Conservation (phyloP, 1,140 invertebrate species). For the Drosophila micromelanica region DNA sequence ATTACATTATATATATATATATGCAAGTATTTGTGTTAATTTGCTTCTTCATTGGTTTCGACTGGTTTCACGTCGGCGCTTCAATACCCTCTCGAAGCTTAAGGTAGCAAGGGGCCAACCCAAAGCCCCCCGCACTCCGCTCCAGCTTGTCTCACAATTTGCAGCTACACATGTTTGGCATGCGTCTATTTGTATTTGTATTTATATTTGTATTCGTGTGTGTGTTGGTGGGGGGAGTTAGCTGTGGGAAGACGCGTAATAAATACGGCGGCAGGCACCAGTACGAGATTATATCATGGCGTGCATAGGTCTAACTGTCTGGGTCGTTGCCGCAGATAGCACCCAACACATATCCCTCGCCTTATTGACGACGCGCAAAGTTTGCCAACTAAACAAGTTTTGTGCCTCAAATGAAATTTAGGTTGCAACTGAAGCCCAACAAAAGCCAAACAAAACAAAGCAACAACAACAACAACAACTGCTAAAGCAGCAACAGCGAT, state of each 20-base stretch:
- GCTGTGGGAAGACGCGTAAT: constrained; percentile 61
- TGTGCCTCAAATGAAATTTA: constrained; percentile 83
- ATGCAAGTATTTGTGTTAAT: constrained; percentile 14
- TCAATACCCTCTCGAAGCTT: constrained; percentile 7
- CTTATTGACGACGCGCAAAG: constrained; percentile 82
- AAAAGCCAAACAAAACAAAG: constrained; percentile 74
- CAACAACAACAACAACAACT: constrained; percentile 44
- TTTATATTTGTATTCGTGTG: too few species aligned
- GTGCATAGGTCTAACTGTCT: constrained; percentile 68
- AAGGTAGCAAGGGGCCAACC: too few species aligned
- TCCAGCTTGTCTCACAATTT: constrained; percentile 18
- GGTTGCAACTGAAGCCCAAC: constrained; percentile 82
- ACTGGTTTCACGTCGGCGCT: background rate
- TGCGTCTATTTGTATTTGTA: constrained; percentile 6
- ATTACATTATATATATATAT: constrained; percentile 1
- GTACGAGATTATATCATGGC: constrained; percentile 75
- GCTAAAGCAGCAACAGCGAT: constrained; percentile 4
- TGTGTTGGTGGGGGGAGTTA: constrained; percentile 11
- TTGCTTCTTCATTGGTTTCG: constrained; percentile 10
- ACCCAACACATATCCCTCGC: constrained; percentile 37
- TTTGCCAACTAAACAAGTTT: constrained; percentile 83
- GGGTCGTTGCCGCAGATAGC: constrained; percentile 32
- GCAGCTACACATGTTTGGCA: constrained; percentile 37
- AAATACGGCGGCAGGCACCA: constrained; percentile 53
- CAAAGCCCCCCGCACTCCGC: background rate